Conservation (phyloP, 2,797 vertebrate species). For the Tapirus indicus region DNA sequence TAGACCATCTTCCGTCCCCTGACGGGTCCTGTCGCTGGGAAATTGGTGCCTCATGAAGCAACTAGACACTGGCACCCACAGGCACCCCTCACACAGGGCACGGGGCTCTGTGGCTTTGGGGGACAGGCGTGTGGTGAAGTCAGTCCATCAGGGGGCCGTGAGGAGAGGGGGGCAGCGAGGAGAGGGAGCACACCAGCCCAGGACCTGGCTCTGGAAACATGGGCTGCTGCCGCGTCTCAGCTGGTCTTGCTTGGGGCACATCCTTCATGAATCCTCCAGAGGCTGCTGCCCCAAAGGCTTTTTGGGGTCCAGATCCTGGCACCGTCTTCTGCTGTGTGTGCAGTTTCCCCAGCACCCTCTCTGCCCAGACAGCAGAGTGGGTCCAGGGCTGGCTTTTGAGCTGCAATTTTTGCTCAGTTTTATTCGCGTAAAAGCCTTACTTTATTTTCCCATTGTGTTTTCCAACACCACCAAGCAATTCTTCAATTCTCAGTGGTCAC, state of each 20-base stretch:
- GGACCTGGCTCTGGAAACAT: neutral
- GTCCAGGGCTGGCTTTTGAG: neutral
- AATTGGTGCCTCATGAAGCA: accelerated
- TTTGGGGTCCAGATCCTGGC: accelerated
- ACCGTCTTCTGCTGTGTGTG: accelerated
- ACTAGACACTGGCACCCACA: accelerated
- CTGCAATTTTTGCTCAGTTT: neutral
- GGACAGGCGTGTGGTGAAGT: accelerated
- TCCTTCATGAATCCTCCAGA: accelerated
- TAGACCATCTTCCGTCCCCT: accelerated
- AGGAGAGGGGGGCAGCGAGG: neutral
- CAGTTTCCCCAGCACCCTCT: accelerated
- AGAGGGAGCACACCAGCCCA: neutral
- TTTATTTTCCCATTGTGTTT: too few species aligned
- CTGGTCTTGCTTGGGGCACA: accelerated
- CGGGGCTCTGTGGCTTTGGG: neutral
- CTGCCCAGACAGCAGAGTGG: accelerated
- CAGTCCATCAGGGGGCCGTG: accelerated
- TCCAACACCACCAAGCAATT: accelerated
- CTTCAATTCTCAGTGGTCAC: neutral
- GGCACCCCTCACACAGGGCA: accelerated
- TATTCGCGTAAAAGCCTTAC: too few species aligned
- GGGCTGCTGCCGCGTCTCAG: neutral
- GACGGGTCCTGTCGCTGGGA: neutral
- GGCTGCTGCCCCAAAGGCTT: neutral